Conservation (phyloP, 2,888 invertebrate genomes). For the Leuctra nigra region DNA sequence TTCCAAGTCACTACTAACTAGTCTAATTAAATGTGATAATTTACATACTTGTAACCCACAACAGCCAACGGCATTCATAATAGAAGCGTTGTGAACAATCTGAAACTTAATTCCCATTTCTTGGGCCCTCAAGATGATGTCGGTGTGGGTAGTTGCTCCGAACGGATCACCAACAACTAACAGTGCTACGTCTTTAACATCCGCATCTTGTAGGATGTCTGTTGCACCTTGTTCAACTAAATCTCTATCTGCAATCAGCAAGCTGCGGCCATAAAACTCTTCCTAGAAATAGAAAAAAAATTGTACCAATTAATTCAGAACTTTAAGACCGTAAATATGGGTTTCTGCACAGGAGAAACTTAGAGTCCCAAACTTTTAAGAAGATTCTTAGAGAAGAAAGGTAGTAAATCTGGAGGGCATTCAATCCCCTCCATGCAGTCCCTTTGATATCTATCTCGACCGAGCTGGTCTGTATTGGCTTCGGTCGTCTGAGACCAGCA, state of each 20-base stretch:
- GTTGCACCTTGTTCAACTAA: conserved; percentile 88
- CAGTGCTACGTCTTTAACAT: conserved; percentile 72
- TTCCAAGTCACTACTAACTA: too few species aligned
- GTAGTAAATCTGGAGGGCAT: too few species aligned
- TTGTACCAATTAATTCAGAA: too few species aligned
- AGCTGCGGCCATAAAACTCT: conserved; percentile 75
- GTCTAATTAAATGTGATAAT: conserved; percentile 6
- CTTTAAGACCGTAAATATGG: too few species aligned
- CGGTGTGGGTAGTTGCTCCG: conserved; percentile 97
- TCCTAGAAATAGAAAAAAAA: too few species aligned
- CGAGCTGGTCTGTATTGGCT: too few species aligned
- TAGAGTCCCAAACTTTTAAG: too few species aligned
- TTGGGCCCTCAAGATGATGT: conserved; percentile 83
- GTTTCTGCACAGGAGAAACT: too few species aligned
- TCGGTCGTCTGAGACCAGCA: too few species aligned
- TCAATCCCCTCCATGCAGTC: too few species aligned
- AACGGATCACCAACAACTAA: conserved; percentile 97
- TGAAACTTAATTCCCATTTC: conserved; percentile 65
- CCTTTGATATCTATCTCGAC: too few species aligned
- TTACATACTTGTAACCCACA: conserved; percentile 69
- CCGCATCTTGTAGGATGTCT: conserved; percentile 69
- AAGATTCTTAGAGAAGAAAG: too few species aligned
- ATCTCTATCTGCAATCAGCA: conserved; percentile 85
- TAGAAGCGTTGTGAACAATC: conserved; percentile 95
- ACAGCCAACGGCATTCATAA: conserved; percentile 95